phyloP scores from a whole-genome alignment of 1,140 invertebrate genomes.

The Meloidogyne floridensis region DNA sequence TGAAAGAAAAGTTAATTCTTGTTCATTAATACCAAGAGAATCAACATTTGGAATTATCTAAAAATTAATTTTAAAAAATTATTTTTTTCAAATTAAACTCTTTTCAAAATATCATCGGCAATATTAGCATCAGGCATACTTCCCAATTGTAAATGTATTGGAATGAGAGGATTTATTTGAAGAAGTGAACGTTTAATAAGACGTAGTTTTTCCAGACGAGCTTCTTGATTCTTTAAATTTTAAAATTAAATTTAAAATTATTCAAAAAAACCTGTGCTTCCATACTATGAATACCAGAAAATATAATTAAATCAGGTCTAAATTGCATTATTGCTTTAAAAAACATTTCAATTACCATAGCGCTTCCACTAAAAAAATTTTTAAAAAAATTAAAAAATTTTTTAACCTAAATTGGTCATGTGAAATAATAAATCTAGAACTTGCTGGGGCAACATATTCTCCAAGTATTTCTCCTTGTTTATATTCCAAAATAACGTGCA shows the following conservation, averaged over 20 bases:
- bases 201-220: slow-evolving; percentile 65
- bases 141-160: slow-evolving; percentile 68
- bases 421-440: slow-evolving; percentile 69
- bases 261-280: slow-evolving; percentile 62
- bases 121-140: slow-evolving; percentile 67
- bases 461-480: slow-evolving; percentile 67
- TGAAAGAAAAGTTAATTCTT: slow-evolving; percentile 67
- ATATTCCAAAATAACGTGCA: slow-evolving; percentile 69
- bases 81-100: slow-evolving; percentile 53
- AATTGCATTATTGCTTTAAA: slow-evolving; percentile 65
- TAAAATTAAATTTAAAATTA: neutral
- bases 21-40: slow-evolving; percentile 68
- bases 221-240: slow-evolving; percentile 52
- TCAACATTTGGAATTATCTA: slow-evolving; percentile 67
- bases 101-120: slow-evolving; percentile 63
- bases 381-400: slow-evolving; percentile 16
- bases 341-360: slow-evolving; percentile 67
- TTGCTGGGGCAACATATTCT: slow-evolving; percentile 64
- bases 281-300: slow-evolving; percentile 68
- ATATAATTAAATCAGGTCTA: slow-evolving; percentile 67
- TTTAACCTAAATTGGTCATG: slow-evolving; percentile 67
- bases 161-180: slow-evolving; percentile 59
- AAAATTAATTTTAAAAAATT: slow-evolving; percentile 36
- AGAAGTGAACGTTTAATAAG: slow-evolving; percentile 61
- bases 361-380: slow-evolving; percentile 52